phyloP scores from a whole-genome alignment of 1,140 invertebrate species.

The Globodera rostochiensis region DNA sequence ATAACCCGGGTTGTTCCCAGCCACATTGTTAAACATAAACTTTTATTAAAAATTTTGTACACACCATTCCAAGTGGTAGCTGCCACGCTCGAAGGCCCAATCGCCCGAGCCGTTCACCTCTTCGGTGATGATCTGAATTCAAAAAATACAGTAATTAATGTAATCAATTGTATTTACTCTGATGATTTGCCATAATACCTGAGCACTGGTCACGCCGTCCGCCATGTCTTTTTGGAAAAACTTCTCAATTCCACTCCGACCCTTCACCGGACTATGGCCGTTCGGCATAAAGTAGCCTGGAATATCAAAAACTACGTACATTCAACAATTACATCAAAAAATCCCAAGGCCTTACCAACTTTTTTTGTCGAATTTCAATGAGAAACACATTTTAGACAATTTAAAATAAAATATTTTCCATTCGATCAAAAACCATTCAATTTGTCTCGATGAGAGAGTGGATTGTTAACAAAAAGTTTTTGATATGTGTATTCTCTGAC shows the following conservation, averaged over 20 bases:
- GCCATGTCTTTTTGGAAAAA: slow-evolving; percentile 64
- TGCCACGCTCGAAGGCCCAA: slow-evolving; percentile 64
- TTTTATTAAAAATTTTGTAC: too few species aligned
- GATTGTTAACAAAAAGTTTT: too few species aligned
- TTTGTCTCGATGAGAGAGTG: too few species aligned
- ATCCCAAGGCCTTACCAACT: background rate
- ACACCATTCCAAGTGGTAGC: slow-evolving; percentile 57
- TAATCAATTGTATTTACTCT: background rate
- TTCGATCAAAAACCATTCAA: too few species aligned
- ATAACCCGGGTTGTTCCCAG: too few species aligned
- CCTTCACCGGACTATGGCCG: slow-evolving; percentile 60
- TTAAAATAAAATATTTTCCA: too few species aligned
- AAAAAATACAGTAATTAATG: background rate
- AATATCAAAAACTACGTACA: background rate
- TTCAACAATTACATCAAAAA: background rate
- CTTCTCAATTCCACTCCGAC: slow-evolving; percentile 58
- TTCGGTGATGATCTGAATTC: slow-evolving; percentile 61
- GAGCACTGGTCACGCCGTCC: slow-evolving; percentile 57
- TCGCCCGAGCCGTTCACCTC: slow-evolving; percentile 64
- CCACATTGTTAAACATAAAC: too few species aligned
- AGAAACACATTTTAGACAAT: background rate
- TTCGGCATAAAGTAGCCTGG: slow-evolving; percentile 65
- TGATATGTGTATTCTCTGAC: too few species aligned
- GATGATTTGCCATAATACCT: slow-evolving; percentile 24
- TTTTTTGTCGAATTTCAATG: too few species aligned